A percentile compares a stretch with the other conserved stretches of the same genome.
Conservation (phyloP, 2,113 vertebrate species). For the Aegithalos caudatus region DNA sequence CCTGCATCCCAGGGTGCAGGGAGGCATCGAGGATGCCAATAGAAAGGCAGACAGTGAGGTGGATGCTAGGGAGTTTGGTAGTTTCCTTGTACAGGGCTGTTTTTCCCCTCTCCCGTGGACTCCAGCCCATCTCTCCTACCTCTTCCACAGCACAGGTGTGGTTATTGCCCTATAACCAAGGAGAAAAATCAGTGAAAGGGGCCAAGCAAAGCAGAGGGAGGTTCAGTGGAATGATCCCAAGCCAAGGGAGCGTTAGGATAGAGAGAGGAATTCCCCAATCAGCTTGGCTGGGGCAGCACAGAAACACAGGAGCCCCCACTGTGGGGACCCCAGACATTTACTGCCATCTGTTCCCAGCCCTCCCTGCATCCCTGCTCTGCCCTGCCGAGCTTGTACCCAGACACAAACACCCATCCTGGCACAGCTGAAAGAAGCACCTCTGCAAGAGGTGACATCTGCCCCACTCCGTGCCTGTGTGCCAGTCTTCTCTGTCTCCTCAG, state of each 20-base stretch:
- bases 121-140: background rate
- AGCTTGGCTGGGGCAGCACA: background rate
- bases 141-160: background rate
- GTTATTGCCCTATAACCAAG: accelerated
- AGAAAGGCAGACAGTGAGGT: accelerated
- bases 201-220: background rate
- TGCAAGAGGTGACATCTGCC: background rate
- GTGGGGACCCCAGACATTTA: background rate
- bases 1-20: accelerated
- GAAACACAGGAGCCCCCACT: background rate
- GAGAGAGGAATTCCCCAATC: background rate
- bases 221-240: background rate
- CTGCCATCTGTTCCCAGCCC: background rate
- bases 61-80: background rate
- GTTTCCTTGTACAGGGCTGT: background rate
- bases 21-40: background rate
- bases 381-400: background rate
- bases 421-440: background rate
- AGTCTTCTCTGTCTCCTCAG: background rate
- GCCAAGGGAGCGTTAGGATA: background rate
- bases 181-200: background rate
- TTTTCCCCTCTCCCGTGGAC: background rate
- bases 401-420: background rate
- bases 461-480: accelerated
- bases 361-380: background rate